Evolutionary conservation across 2,888 invertebrate species (phyloP).

Genomic region (Portevinia maculata): DNA sequence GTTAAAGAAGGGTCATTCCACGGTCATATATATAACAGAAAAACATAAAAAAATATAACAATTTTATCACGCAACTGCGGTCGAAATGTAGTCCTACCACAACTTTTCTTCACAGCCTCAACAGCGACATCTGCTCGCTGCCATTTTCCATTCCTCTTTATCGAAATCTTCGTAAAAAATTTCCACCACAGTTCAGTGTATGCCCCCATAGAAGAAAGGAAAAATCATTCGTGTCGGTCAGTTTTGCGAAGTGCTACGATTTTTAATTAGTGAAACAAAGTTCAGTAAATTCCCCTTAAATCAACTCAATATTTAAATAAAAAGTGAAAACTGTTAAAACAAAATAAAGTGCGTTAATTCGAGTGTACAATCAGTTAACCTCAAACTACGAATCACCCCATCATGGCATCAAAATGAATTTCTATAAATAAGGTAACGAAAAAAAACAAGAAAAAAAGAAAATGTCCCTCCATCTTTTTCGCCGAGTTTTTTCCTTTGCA

Average conservation of each 20-base stretch:
- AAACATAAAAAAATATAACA: neutral
- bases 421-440: slow-evolving; percentile 70
- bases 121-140: slow-evolving; percentile 27
- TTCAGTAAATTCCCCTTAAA: slow-evolving; percentile 40
- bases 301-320: slow-evolving; percentile 20
- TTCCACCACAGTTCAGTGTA: slow-evolving; percentile 63
- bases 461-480: slow-evolving; percentile 39
- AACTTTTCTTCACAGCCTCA: neutral
- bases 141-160: neutral
- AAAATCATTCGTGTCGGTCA: slow-evolving; percentile 73
- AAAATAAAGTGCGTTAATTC: slow-evolving; percentile 24
- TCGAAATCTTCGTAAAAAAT: slow-evolving; percentile 9
- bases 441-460: slow-evolving; percentile 36
- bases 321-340: slow-evolving; percentile 38
- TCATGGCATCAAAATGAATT: slow-evolving; percentile 64
- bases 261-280: slow-evolving; percentile 57
- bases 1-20: too few relatives aligned
- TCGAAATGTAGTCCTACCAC: slow-evolving; percentile 10
- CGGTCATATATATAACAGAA: too few relatives aligned
- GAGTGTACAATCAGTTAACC: slow-evolving; percentile 58
- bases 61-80: neutral
- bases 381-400: slow-evolving; percentile 57
- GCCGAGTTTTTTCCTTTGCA: slow-evolving; percentile 11
- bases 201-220: slow-evolving; percentile 48
- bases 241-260: slow-evolving; percentile 68